A percentile compares a stretch with the other conserved stretches of the same genome.
Evolutionary conservation across 2,113 vertebrate genomes (phyloP).

Genomic region (Pterocles orientalis): DNA sequence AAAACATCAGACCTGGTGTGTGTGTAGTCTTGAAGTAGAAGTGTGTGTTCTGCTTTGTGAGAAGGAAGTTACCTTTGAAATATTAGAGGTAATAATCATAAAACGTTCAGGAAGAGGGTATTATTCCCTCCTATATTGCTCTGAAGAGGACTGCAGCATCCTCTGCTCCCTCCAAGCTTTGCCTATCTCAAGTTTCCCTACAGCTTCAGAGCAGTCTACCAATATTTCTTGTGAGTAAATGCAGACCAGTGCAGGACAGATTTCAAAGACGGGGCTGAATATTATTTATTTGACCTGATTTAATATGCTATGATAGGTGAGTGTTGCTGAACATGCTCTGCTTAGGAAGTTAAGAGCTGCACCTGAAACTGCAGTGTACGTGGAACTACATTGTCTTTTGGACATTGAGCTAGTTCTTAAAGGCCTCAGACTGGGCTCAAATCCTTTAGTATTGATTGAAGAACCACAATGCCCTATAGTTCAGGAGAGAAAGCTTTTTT

Average conservation of each 20-base stretch:
- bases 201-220: not conserved
- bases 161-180: not conserved
- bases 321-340: not conserved
- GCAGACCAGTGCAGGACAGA: not conserved
- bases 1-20: conserved; percentile 42
- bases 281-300: not conserved
- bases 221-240: not conserved
- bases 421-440: not conserved
- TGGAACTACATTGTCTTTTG: not conserved
- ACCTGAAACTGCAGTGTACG: no score
- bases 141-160: not conserved
- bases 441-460: not conserved
- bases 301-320: not conserved
- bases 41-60: not conserved
- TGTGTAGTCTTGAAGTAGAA: conserved; percentile 20
- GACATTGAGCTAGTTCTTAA: not conserved
- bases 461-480: not conserved
- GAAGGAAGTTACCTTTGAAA: conserved; percentile 25
- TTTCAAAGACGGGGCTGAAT: not conserved
- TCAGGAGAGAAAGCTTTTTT: not conserved
- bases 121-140: not conserved
- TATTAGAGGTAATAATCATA: not conserved
- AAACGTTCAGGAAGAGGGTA: not conserved
- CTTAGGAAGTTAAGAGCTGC: not conserved
- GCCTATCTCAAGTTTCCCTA: not conserved